Conservation (phyloP, 2,888 invertebrate species). For the Yponomeuta sedellus region DNA sequence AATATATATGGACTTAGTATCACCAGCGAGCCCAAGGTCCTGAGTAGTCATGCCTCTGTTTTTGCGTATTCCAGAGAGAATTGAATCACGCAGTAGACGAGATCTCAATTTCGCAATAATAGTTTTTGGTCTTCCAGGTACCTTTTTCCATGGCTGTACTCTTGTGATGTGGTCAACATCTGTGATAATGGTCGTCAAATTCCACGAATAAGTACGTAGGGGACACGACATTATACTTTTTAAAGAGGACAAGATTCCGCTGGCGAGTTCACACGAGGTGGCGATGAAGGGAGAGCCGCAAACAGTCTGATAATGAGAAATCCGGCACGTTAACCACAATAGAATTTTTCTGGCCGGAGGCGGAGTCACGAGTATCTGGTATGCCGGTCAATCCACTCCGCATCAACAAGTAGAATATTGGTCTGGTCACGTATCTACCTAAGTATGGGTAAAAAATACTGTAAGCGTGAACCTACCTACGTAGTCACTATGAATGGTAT, state of each 20-base stretch:
- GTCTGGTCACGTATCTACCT: neutral
- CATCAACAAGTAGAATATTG: constrained; percentile 10
- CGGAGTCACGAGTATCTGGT: constrained; percentile 44
- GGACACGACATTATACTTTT: constrained; percentile 38
- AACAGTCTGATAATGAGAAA: constrained; percentile 34
- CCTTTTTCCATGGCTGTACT: too few species aligned
- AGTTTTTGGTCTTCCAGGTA: too few species aligned
- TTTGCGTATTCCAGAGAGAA: too few species aligned
- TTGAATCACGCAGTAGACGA: too few species aligned
- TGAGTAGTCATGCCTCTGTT: too few species aligned
- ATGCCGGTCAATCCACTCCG: constrained; percentile 14
- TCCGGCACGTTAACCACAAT: constrained; percentile 69
- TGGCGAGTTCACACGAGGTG: constrained; percentile 37
- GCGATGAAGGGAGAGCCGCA: constrained; percentile 34
- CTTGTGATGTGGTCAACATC: too few species aligned
- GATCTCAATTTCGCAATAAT: too few species aligned
- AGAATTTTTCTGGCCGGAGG: constrained; percentile 68
- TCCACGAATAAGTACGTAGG: constrained; percentile 42
- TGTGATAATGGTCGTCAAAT: constrained; percentile 52
- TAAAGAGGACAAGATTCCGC: constrained; percentile 35
- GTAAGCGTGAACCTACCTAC: neutral
- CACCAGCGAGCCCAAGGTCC: too few species aligned
- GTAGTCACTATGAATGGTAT: neutral
- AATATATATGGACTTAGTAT: too few species aligned
- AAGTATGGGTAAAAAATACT: neutral